phyloP scores from a whole-genome alignment of 2,888 invertebrate species.

The Abscondita cerata region DNA sequence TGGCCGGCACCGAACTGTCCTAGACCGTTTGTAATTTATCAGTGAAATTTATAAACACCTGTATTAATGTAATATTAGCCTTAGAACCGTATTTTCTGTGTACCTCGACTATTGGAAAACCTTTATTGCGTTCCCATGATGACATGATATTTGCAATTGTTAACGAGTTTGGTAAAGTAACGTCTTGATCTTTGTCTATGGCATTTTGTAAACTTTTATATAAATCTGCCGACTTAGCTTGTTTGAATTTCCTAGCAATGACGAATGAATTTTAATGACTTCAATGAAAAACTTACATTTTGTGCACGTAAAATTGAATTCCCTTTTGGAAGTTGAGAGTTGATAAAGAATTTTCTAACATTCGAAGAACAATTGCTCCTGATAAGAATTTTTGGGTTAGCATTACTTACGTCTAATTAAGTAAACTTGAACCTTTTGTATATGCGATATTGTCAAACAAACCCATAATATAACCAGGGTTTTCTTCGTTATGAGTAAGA shows the following conservation, averaged over 20 bases:
- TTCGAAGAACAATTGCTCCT: neutral
- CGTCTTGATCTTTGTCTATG: neutral
- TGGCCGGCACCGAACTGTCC: no score
- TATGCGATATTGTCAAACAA: neutral
- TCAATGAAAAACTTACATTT: no score
- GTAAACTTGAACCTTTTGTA: neutral
- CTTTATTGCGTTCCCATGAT: neutral
- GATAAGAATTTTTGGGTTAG: no score
- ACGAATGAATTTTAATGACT: no score
- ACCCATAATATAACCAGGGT: conserved; percentile 16
- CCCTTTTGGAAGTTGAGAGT: neutral
- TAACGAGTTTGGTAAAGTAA: conserved; percentile 1
- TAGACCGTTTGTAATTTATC: no score
- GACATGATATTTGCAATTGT: neutral
- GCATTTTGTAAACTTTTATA: conserved; percentile 19
- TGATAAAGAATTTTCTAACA: neutral
- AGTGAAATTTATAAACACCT: no score
- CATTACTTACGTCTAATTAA: no score
- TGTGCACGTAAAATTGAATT: neutral
- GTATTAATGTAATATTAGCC: no score
- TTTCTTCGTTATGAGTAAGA: neutral
- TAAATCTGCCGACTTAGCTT: conserved; percentile 14
- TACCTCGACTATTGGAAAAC: neutral
- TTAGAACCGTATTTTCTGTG: neutral
- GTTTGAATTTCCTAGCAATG: conserved; percentile 14